phyloP scores from a whole-genome alignment of 2,113 vertebrate species.

The Sisor rabdophorus region DNA sequence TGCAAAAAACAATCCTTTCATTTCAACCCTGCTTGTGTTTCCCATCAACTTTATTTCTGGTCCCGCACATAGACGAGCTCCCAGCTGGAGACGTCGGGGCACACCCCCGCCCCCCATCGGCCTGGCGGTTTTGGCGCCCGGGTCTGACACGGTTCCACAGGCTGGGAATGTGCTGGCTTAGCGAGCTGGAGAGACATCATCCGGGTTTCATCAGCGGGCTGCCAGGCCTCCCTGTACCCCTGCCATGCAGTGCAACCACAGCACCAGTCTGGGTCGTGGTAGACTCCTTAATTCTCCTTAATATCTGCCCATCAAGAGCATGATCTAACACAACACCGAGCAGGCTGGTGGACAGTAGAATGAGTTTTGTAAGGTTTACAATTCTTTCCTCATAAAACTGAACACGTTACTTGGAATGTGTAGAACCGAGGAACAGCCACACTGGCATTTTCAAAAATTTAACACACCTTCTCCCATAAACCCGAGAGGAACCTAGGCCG shows the following conservation, averaged over 20 bases:
- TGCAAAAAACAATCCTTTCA: background rate
- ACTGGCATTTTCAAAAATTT: too few relatives aligned
- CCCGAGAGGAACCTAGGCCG: background rate
- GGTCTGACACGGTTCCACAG: constrained; percentile 29
- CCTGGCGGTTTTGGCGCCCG: constrained; percentile 40
- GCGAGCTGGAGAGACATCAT: background rate
- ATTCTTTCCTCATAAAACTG: too few relatives aligned
- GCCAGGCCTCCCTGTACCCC: constrained; percentile 1
- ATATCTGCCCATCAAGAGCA: background rate
- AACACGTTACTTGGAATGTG: too few relatives aligned
- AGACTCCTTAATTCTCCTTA: background rate
- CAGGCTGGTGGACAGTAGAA: background rate
- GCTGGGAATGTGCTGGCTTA: constrained; percentile 37
- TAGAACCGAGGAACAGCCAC: too few relatives aligned
- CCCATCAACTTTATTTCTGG: constrained; percentile 1
- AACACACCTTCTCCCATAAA: too few relatives aligned
- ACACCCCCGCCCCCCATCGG: constrained; percentile 31
- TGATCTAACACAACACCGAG: background rate
- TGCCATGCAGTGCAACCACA: background rate
- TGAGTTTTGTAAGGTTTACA: background rate
- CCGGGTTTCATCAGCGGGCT: constrained; percentile 6
- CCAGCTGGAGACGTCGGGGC: background rate
- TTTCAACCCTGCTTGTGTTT: background rate
- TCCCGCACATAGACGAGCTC: background rate
- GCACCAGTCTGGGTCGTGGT: background rate